Percentiles rank a stretch among this genome's conserved stretches.
Evolutionary conservation across 2,113 vertebrate genomes (phyloP).

Genomic region (Oreotrochilus melanogaster): DNA sequence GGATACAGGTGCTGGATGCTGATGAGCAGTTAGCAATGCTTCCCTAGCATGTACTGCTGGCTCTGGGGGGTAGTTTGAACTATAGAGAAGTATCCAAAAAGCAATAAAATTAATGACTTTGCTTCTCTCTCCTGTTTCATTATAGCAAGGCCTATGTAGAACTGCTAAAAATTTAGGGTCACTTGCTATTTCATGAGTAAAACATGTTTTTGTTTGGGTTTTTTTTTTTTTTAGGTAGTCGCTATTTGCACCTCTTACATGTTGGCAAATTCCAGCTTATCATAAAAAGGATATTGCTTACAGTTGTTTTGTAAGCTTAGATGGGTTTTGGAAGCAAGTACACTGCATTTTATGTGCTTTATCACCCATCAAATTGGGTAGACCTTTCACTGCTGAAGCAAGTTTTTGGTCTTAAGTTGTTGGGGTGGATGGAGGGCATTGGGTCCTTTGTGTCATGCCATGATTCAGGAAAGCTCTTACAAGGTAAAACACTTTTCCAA

Average conservation of each 20-base stretch:
- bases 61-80: neutral
- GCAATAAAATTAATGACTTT: neutral
- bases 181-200: neutral
- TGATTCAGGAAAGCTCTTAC: neutral
- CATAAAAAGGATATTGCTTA: neutral
- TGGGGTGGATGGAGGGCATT: no score
- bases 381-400: neutral
- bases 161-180: neutral
- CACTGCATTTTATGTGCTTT: neutral
- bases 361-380: neutral
- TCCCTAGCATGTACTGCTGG: fast-evolving
- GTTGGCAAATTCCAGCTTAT: neutral
- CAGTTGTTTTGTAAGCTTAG: neutral
- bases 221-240: neutral
- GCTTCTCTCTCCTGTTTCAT: neutral
- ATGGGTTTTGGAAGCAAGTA: neutral
- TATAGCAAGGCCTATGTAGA: neutral
- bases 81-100: neutral
- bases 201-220: neutral
- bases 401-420: neutral
- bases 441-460: neutral
- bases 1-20: neutral
- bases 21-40: neutral
- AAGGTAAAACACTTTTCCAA: neutral
- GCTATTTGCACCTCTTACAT: neutral